phyloP scores from a whole-genome alignment of 2,113 vertebrate genomes.

The Campylomormyrus tamandua region DNA sequence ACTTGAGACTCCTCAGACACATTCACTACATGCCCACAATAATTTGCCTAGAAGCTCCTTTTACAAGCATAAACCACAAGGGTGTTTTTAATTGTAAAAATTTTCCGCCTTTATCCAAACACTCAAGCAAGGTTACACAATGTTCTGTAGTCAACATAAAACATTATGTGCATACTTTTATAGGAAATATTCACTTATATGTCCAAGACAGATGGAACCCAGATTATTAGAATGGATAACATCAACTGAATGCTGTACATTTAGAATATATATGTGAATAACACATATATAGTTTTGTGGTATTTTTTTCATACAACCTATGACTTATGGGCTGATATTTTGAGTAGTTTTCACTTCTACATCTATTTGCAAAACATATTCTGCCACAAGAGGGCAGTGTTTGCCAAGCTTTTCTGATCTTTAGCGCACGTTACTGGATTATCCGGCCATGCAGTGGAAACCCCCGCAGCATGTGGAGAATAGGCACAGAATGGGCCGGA shows the following conservation, averaged over 20 bases:
- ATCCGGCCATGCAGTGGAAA: background rate
- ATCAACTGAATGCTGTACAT: background rate
- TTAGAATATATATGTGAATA: background rate
- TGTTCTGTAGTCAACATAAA: background rate
- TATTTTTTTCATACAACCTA: background rate
- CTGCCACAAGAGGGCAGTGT: background rate
- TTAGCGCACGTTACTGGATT: background rate
- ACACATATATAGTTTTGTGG: background rate
- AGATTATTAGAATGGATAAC: background rate
- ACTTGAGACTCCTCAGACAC: background rate
- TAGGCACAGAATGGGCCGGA: background rate
- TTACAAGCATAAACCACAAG: background rate
- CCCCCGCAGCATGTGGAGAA: background rate
- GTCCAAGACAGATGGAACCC: background rate
- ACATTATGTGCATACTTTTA: background rate
- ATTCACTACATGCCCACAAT: background rate
- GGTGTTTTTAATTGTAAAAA: background rate
- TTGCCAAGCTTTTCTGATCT: background rate
- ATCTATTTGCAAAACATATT: background rate
- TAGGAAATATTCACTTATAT: background rate
- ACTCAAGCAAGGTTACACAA: background rate
- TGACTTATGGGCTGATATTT: background rate
- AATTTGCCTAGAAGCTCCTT: background rate
- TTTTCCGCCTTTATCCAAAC: background rate
- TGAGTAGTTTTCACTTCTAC: background rate